These are phyloP conservation scores for Drosophila gaucha DNA, from an alignment of 2,888 invertebrate species.

Conservation along the genomic window DNA sequence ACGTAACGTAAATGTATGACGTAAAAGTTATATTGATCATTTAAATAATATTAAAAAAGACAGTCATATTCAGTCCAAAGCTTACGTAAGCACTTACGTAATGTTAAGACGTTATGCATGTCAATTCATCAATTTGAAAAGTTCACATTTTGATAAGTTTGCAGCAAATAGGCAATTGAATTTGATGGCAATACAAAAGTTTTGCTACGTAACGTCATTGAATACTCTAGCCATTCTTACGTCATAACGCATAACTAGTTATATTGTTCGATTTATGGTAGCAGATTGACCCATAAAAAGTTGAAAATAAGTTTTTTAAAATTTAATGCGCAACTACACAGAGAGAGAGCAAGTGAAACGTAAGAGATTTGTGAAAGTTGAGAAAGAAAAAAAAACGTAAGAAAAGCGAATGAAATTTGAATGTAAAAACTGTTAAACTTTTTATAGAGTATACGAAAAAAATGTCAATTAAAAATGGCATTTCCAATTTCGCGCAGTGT, in stretches of 20 bases:
- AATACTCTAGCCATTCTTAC: slow-evolving; percentile 16
- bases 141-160: no score
- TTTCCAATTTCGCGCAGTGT: slow-evolving; percentile 20
- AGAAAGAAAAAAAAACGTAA: background rate
- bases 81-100: background rate
- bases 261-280: no score
- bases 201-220: slow-evolving; percentile 20
- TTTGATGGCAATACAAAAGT: slow-evolving; percentile 10
- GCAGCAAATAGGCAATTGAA: slow-evolving; percentile 8
- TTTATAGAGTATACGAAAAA: no score
- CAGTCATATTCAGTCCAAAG: no score
- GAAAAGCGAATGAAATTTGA: background rate
- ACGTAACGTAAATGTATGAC: background rate
- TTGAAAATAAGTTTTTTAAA: slow-evolving; percentile 22
- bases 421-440: no score
- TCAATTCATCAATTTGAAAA: no score
- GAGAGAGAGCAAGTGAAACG: background rate
- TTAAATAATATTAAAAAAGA: no score
- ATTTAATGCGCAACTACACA: slow-evolving; percentile 11
- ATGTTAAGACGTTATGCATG: no score
- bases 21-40: background rate
- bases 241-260: slow-evolving; percentile 11
- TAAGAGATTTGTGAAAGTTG: no score
- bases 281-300: slow-evolving; percentile 33
- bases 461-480: no score